Base-by-base conservation (phyloP, 2,888 invertebrate species). In the Caenorhabditis macrosperma region DNA sequence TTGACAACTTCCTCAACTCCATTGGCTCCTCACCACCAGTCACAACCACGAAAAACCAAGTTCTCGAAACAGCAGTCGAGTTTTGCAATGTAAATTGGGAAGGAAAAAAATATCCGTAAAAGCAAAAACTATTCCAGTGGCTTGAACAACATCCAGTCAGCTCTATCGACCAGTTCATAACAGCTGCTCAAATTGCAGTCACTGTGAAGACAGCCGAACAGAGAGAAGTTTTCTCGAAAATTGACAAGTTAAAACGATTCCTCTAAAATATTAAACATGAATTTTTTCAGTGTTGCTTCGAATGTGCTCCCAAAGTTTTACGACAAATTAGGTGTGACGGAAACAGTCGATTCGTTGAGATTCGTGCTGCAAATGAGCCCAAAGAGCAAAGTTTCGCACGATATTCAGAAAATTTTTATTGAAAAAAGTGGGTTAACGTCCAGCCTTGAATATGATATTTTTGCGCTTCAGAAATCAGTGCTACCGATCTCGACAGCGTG, bases 321-420 rank as follows among this genome's bases (percentile, higher is more conserved):
- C 20, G 52, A 33, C 1, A 41, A 38, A 4, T 30, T 68, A 17
- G 24, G 22, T 30, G 26, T 50, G 4, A 22, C 33, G 2, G 64
- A 63, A 5, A 57, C 30, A 1, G 22, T 61, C 1, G 38, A 61
- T 10, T 10, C 38, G 9, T 26, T 72, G 17, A 15, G 72, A 48
- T 63, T 67, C 24, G 17, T 66, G n/a, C 30, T 61, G 6, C 77
- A 78, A 48, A 6, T 72, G 10, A 61, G 28, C 48, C 55, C 71
- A 1, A 22, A 38, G 9, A 38, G 20, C 12, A 2, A 30, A 24
- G 10, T 61, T 20, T 33, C 35, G 1, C 12, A 24, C 0, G 67
- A 55, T 5, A 38, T 78, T 38, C 72, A 78, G 22, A 38, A 30
- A 12, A 4, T 55, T 20, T 71, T 78, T 10, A 10, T 66, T 5